Percentiles rank a stretch among this genome's conserved stretches.
These are phyloP conservation scores for Eupeodes latifasciatus DNA, from an alignment of 2,888 invertebrate genomes.

Conservation along the genomic window DNA sequence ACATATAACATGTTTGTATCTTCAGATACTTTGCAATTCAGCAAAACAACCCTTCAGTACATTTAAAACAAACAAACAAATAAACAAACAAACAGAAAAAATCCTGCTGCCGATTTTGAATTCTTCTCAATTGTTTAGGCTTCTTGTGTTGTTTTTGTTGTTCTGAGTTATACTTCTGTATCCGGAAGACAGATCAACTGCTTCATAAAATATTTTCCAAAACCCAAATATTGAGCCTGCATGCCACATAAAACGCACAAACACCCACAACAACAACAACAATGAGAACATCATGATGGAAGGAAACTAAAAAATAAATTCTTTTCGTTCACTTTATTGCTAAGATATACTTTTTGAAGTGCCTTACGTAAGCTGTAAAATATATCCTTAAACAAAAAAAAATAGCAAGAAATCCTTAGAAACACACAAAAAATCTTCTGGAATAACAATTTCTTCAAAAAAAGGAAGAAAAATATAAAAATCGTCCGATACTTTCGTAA, in stretches of 20 bases:
- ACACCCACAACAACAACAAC: background rate
- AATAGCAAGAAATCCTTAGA: constrained; percentile 21
- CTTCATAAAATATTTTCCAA: constrained; percentile 41
- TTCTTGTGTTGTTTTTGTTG: constrained; percentile 38
- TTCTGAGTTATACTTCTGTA: background rate
- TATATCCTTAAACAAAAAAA: constrained; percentile 50
- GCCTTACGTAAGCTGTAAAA: constrained; percentile 71
- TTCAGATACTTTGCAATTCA: constrained; percentile 24
- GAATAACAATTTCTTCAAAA: constrained; percentile 29
- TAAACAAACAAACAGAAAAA: background rate
- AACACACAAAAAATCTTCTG: constrained; percentile 58
- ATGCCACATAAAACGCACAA: constrained; percentile 31
- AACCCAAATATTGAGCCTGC: constrained; percentile 57
- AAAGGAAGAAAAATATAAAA: background rate
- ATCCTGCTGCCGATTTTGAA: constrained; percentile 56
- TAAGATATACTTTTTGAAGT: constrained; percentile 65
- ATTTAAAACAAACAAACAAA: constrained; percentile 56
- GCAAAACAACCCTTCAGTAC: constrained; percentile 62
- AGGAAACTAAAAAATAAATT: constrained; percentile 52
- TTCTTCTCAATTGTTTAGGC: constrained; percentile 68
- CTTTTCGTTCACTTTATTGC: constrained; percentile 66
- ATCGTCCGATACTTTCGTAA: constrained; percentile 7
- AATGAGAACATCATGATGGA: constrained; percentile 19
- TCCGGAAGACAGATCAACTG: constrained; percentile 12
- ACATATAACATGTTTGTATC: too few relatives aligned